Percentiles rank a stretch among this genome's conserved stretches.
Evolutionary conservation across 2,888 invertebrate genomes (phyloP).

Genomic region (Scaeva pyrastri): DNA sequence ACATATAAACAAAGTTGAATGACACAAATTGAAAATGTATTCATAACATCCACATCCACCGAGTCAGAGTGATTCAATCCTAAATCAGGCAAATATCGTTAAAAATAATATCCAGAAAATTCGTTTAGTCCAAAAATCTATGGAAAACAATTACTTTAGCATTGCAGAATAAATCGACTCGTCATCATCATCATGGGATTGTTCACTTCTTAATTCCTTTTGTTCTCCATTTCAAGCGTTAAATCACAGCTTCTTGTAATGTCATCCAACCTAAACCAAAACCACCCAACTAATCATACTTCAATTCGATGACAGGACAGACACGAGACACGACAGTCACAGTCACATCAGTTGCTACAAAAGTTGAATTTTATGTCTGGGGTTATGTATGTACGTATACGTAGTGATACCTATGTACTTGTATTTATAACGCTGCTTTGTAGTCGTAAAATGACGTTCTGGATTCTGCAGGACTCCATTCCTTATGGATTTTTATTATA

Average conservation of each 20-base stretch:
- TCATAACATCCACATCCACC: background rate
- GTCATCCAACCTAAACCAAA: background rate
- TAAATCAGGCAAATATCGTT: background rate
- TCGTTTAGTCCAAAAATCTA: background rate
- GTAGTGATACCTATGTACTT: too few species aligned
- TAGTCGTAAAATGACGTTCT: background rate
- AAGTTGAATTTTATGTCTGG: background rate
- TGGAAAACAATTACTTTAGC: conserved; percentile 8
- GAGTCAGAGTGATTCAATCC: background rate
- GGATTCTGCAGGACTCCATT: background rate
- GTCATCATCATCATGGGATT: conserved; percentile 12
- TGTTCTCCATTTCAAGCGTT: background rate
- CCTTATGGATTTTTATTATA: background rate
- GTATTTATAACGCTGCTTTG: too few species aligned
- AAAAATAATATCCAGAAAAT: background rate
- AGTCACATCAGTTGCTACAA: background rate
- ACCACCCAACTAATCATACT: background rate
- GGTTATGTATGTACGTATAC: background rate
- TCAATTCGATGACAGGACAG: background rate
- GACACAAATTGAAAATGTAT: background rate
- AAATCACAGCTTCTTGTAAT: background rate
- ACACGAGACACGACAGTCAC: background rate
- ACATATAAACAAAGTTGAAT: too few species aligned
- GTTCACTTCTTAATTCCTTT: background rate
- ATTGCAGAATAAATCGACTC: background rate